A percentile compares a stretch with the other conserved stretches of the same genome.
Conservation (phyloP, 2,797 vertebrate species). For the Epinephelus malabaricus region DNA sequence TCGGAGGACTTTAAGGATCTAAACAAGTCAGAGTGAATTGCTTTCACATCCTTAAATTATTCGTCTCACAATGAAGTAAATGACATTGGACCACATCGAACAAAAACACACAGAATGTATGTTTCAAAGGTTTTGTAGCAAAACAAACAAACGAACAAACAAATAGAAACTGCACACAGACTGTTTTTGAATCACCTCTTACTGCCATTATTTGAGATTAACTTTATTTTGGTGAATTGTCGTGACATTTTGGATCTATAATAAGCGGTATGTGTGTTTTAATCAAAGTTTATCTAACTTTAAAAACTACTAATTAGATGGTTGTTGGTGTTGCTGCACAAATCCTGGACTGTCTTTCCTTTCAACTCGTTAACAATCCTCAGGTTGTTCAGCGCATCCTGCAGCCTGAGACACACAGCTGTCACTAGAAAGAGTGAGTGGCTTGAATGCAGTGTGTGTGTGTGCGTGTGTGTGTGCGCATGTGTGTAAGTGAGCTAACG, state of each 20-base stretch:
- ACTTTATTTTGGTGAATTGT: constrained; percentile 1
- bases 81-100: neutral
- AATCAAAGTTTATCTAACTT: constrained; percentile 33
- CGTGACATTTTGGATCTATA: neutral
- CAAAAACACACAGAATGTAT: neutral
- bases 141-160: neutral
- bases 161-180: neutral
- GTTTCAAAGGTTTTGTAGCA: neutral
- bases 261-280: neutral
- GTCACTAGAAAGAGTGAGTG: constrained; percentile 44
- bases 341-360: constrained; percentile 81
- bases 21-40: constrained; percentile 13
- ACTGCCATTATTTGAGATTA: neutral
- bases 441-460: constrained; percentile 24
- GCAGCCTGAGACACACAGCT: constrained; percentile 73
- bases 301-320: constrained; percentile 39
- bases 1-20: constrained; percentile 25
- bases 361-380: constrained; percentile 83
- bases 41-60: constrained; percentile 18
- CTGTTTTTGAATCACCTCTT: too few species aligned
- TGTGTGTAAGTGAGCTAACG: neutral
- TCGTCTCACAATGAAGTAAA: neutral
- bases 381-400: constrained; percentile 82
- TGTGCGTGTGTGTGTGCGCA: neutral
- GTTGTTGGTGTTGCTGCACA: constrained; percentile 75